Evolutionary conservation across 2,888 invertebrate species (phyloP), one percentile per base, ranked within the genome.

Genomic region (Seladonia tumulorum): DNA sequence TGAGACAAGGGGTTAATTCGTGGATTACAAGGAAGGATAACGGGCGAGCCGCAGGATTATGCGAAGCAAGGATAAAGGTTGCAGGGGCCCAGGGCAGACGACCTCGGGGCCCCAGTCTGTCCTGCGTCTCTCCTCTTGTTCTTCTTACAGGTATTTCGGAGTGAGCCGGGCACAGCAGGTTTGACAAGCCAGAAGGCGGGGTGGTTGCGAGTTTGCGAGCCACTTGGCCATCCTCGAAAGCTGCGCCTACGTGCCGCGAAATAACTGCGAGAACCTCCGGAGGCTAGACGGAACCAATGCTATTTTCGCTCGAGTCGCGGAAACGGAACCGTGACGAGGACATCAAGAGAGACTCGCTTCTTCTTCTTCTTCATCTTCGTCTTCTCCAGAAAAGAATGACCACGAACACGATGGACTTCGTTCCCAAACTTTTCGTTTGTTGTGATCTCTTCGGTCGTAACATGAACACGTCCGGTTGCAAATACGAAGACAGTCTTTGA

Each of bases 151-250:
- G 89, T 81, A 89, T 90, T 90, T 90, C 85, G 88, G 85, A 90
- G 88, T 81, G 75, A 87, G 85, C 81, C 85, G 79, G 87, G 82
- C 35, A 39, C 87, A 90, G 89, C 89, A 90, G 88, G 89, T 90
- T 90, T 90, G 90, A 90, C 90, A 90, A 90, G 85, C 77, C 74
- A 80, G 78, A 84, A 78, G 75, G 75, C 77, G 75, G 85, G 84
- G 71, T 87, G 87, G 81, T 77, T 76, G 79, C 39, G 83, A 79
- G 86, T 68, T 82, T 72, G 75, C 79, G 77, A 68, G 68, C 68
- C 73, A 42, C 85, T 83, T 81, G 66, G 78, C 75, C 82, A 77
- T 79, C 70, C 49, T 77, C 81, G 66, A 82, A 81, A 80, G 68
- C 76, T 42, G 45, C 22, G 45, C 73, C 45, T 22, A 66, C 18